These are phyloP conservation scores for Prosapia bicincta DNA, from an alignment of 2,888 invertebrate species.

Conservation along the genomic window DNA sequence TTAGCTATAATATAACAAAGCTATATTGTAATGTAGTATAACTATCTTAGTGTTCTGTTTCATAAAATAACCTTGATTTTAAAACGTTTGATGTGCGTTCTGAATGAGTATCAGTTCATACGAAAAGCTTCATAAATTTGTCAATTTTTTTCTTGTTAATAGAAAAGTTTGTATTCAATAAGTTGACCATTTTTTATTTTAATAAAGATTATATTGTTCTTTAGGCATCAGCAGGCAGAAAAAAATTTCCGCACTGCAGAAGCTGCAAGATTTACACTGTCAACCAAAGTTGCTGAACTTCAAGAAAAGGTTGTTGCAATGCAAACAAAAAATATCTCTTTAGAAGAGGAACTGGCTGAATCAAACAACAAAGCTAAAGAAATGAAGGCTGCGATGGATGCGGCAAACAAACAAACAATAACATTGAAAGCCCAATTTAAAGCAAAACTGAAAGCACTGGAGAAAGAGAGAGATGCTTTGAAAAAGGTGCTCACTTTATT, in stretches of 20 bases:
- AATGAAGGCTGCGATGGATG: slow-evolving; percentile 67
- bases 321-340: slow-evolving; percentile 52
- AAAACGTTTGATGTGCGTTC: no score
- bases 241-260: slow-evolving; percentile 39
- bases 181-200: no score
- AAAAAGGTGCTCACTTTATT: no score
- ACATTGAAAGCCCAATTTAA: slow-evolving; percentile 70
- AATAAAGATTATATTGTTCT: background rate
- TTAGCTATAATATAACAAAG: no score
- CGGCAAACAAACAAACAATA: slow-evolving; percentile 70
- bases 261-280: slow-evolving; percentile 42
- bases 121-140: no score
- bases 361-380: slow-evolving; percentile 47
- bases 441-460: slow-evolving; percentile 69
- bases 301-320: slow-evolving; percentile 38
- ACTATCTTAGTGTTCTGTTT: no score
- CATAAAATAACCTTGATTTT: no score
- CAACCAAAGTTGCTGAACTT: slow-evolving; percentile 42
- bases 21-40: no score
- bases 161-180: no score
- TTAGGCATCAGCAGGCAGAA: slow-evolving; percentile 38
- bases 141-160: no score
- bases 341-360: slow-evolving; percentile 51
- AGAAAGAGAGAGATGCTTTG: slow-evolving; percentile 57
- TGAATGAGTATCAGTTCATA: no score